Conservation (phyloP, 2,113 vertebrate species). For the Anser cygnoides region DNA sequence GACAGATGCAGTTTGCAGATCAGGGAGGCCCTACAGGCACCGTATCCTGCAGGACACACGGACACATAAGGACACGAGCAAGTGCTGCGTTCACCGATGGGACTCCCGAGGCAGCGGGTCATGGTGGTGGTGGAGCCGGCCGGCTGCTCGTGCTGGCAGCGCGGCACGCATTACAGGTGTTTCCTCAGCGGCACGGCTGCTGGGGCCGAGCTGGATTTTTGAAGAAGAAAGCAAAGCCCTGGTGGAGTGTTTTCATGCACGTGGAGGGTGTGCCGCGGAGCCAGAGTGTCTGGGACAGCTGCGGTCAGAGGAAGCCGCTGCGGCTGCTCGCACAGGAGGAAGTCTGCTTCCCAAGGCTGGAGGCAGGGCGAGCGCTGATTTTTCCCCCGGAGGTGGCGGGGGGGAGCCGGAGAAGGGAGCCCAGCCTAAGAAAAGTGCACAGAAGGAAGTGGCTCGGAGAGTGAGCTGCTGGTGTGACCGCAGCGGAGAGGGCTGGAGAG, state of each 20-base stretch:
- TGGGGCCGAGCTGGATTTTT: not conserved
- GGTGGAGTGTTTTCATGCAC: conserved; percentile 24
- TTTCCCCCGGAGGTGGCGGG: not conserved
- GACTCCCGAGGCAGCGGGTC: rapidly evolving
- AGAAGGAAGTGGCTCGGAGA: conserved; percentile 59
- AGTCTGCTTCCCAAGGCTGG: not conserved
- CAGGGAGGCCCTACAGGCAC: not conserved
- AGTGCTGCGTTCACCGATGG: not conserved
- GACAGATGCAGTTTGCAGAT: not conserved
- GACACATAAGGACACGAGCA: rapidly evolving
- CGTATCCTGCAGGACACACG: not conserved
- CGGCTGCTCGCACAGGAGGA: conserved; percentile 8
- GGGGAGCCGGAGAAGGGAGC: not conserved
- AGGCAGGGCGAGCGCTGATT: not conserved
- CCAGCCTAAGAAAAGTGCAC: conserved; percentile 18
- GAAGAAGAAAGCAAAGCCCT: conserved; percentile 9
- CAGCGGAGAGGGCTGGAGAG: not conserved
- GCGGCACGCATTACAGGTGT: not conserved
- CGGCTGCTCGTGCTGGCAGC: rapidly evolving
- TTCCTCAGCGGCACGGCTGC: not conserved
- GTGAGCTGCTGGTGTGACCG: not conserved
- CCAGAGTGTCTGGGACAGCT: conserved; percentile 69
- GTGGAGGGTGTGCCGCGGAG: conserved; percentile 58
- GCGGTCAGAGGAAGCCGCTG: conserved; percentile 62
- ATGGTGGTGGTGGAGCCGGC: rapidly evolving